phyloP scores from a whole-genome alignment of 2,888 invertebrate species.

The Hydriomena furcata region DNA sequence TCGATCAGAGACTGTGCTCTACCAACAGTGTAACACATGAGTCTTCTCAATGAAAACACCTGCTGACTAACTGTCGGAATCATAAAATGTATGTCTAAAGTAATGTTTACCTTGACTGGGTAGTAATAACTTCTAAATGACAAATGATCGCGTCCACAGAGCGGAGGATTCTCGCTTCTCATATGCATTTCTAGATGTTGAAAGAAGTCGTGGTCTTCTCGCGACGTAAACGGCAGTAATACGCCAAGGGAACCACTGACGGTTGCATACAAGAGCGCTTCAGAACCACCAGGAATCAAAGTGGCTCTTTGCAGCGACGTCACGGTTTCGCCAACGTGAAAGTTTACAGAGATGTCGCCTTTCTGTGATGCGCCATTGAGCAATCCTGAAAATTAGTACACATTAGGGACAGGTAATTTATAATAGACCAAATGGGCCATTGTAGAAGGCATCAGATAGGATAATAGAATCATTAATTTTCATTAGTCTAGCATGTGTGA shows the following conservation, averaged over 20 bases:
- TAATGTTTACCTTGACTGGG: slow-evolving; percentile 91
- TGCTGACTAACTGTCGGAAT: slow-evolving; percentile 76
- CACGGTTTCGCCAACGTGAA: slow-evolving; percentile 98
- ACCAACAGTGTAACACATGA: slow-evolving; percentile 77
- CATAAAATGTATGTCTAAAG: background rate
- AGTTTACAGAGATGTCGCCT: slow-evolving; percentile 95
- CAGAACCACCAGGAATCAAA: slow-evolving; percentile 98
- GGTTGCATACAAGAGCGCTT: slow-evolving; percentile 98
- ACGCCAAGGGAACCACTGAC: slow-evolving; percentile 97
- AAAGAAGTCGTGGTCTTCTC: slow-evolving; percentile 99
- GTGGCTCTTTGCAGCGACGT: slow-evolving; percentile 98
- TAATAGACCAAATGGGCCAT: background rate
- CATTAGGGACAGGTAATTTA: background rate
- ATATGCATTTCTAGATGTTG: slow-evolving; percentile 99
- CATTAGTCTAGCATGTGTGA: slow-evolving; percentile 84
- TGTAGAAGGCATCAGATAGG: slow-evolving; percentile 47
- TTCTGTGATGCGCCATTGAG: slow-evolving; percentile 99
- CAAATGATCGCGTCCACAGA: slow-evolving; percentile 98
- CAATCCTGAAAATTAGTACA: slow-evolving; percentile 84
- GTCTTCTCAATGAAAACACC: slow-evolving; percentile 41
- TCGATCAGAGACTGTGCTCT: slow-evolving; percentile 54
- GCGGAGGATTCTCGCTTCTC: slow-evolving; percentile 97
- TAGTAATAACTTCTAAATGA: slow-evolving; percentile 98
- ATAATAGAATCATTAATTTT: slow-evolving; percentile 68
- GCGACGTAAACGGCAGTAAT: slow-evolving; percentile 95